Percentiles rank a stretch among this genome's conserved stretches.
Evolutionary conservation across 1,140 invertebrate species (phyloP).

Genomic region (Lasioglossum baleicum): DNA sequence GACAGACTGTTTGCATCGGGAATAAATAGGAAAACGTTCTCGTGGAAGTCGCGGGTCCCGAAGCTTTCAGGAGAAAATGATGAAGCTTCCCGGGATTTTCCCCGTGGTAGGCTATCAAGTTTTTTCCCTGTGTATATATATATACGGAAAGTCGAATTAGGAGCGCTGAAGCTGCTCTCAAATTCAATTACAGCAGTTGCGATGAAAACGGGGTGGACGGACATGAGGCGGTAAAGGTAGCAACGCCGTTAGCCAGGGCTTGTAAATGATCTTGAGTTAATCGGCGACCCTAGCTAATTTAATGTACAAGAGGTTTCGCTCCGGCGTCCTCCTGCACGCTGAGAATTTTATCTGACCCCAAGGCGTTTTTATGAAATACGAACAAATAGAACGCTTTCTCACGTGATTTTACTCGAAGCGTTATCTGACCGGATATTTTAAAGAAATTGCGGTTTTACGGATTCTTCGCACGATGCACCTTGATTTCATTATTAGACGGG

Average conservation of each 20-base stretch:
- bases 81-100: no score
- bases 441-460: no score
- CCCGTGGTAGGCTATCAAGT: no score
- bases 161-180: constrained; percentile 47
- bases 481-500: no score
- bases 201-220: constrained; percentile 6
- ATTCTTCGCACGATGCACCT: no score
- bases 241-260: constrained; percentile 17
- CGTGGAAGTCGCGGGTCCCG: no score
- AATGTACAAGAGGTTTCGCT: constrained; percentile 34
- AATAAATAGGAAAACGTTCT: no score
- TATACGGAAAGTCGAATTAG: constrained; percentile 7
- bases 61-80: no score
- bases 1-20: no score
- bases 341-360: constrained; percentile 27
- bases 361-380: constrained; percentile 4
- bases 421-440: no score
- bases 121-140: no score
- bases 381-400: neutral
- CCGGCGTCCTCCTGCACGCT: neutral
- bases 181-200: constrained; percentile 65
- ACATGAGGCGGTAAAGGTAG: constrained; percentile 31
- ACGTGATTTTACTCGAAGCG: neutral
- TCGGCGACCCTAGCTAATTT: constrained; percentile 58
- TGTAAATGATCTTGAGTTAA: constrained; percentile 67